phyloP scores from a whole-genome alignment of 1,140 invertebrate species.

The Asobara japonica region DNA sequence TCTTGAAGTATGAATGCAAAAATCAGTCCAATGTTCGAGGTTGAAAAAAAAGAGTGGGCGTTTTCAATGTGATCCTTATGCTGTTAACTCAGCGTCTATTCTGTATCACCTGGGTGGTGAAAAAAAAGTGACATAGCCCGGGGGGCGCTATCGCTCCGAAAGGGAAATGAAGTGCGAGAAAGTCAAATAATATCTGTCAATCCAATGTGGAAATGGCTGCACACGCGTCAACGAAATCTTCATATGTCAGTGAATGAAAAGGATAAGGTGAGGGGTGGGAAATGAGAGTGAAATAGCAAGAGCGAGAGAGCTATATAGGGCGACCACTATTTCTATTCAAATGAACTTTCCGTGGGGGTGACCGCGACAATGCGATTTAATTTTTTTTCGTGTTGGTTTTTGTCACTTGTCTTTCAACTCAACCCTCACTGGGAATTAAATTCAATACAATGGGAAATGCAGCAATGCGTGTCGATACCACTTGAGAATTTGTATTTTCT shows the following conservation, averaged over 20 bases:
- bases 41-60: constrained; percentile 72
- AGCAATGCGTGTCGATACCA: background rate
- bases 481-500: background rate
- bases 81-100: constrained; percentile 96
- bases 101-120: constrained; percentile 84
- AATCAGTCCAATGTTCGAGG: constrained; percentile 72
- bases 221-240: constrained; percentile 79
- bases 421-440: background rate
- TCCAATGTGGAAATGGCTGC: constrained; percentile 37
- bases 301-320: background rate
- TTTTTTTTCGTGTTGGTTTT: background rate
- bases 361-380: background rate
- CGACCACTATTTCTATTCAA: background rate
- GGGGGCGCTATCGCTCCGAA: constrained; percentile 65
- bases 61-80: constrained; percentile 83
- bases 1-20: constrained; percentile 83
- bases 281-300: background rate
- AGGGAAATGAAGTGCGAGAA: background rate
- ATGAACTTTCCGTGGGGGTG: background rate
- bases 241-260: constrained; percentile 67
- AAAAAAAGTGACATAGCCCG: constrained; percentile 87
- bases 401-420: background rate
- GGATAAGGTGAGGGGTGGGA: background rate
- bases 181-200: background rate
- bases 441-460: background rate